Percentiles rank a stretch among this genome's conserved stretches.
These are phyloP conservation scores for Pogonomyrmex californicus DNA, from an alignment of 1,140 invertebrate species.

Conservation along the genomic window DNA sequence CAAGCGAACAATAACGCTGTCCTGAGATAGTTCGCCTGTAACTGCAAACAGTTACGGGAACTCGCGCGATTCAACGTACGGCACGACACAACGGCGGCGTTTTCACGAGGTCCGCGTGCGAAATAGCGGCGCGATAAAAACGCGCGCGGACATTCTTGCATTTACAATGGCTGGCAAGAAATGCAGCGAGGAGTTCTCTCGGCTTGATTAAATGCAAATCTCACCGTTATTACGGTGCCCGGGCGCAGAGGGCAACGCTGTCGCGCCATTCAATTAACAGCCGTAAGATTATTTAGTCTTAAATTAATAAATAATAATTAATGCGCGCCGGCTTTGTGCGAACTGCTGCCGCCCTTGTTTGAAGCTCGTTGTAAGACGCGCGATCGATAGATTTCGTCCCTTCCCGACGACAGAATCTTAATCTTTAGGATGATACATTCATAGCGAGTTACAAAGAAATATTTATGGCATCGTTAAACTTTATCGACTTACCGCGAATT, in stretches of 20 bases:
- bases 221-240: constrained; percentile 32
- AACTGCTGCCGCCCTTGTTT: not conserved
- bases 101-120: constrained; percentile 29
- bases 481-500: constrained; percentile 44
- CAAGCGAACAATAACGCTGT: constrained; percentile 53
- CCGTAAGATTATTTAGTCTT: constrained; percentile 16
- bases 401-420: not conserved
- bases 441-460: not conserved
- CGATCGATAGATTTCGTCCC: not conserved
- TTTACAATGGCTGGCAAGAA: constrained; percentile 48
- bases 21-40: constrained; percentile 34
- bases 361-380: not conserved
- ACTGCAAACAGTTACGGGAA: constrained; percentile 53
- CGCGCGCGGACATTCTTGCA: constrained; percentile 47
- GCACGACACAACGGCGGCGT: constrained; percentile 19
- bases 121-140: constrained; percentile 44
- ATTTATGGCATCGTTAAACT: constrained; percentile 33
- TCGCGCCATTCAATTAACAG: constrained; percentile 47
- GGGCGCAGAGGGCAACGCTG: not conserved
- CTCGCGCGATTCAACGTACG: constrained; percentile 30
- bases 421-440: not conserved
- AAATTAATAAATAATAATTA: constrained; percentile 27
- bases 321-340: not conserved
- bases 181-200: constrained; percentile 20
- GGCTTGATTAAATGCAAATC: constrained; percentile 58